These are phyloP conservation scores for Allobates femoralis DNA, from an alignment of 2,797 vertebrate species.

Conservation along the genomic window DNA sequence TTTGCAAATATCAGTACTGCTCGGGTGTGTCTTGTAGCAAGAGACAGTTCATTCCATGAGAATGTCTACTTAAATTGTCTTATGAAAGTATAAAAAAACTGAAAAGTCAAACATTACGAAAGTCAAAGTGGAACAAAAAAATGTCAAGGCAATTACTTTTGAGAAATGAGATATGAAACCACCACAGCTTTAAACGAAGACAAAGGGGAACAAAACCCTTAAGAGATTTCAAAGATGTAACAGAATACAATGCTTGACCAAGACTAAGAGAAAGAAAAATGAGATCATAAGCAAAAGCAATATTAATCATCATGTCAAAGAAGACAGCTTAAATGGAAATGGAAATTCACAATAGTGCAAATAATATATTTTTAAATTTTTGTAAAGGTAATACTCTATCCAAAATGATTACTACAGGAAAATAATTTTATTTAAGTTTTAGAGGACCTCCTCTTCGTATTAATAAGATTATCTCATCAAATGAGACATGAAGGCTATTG, in stretches of 20 bases:
- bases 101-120: not conserved
- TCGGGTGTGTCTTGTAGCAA: not conserved
- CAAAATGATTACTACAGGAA: no score
- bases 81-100: not conserved
- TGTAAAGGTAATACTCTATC: no score
- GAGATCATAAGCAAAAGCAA: conserved; percentile 3
- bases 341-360: not conserved
- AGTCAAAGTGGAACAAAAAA: conserved; percentile 28
- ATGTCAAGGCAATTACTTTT: conserved; percentile 58
- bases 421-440: no score
- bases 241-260: conserved; percentile 12
- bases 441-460: no score
- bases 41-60: not conserved
- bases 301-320: not conserved
- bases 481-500: no score
- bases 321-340: conserved; percentile 10
- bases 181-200: conserved; percentile 49
- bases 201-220: conserved; percentile 24
- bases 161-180: conserved; percentile 55
- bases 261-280: not conserved
- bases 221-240: conserved; percentile 12
- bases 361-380: not conserved
- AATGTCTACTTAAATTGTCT: not conserved
- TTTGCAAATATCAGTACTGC: not conserved
- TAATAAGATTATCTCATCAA: no score